Evolutionary conservation across 2,888 invertebrate genomes (phyloP).

Genomic region (Geophilus truncorum): DNA sequence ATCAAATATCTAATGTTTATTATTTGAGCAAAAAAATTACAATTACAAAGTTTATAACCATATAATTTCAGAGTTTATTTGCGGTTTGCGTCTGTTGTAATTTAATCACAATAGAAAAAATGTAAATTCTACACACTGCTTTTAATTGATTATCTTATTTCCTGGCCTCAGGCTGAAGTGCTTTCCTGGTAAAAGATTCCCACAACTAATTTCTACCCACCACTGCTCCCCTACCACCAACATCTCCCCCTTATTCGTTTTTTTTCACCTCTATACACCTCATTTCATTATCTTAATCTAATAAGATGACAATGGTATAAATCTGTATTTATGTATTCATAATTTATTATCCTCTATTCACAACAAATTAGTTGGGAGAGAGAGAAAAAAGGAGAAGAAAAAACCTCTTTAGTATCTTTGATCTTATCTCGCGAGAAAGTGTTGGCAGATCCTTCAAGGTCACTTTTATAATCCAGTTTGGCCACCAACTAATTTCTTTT

Average conservation of each 20-base stretch:
- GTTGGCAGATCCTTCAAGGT: conserved; percentile 10
- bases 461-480: conserved; percentile 25
- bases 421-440: conserved; percentile 7
- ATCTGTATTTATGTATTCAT: not conserved
- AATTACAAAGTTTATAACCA: no score
- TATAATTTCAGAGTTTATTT: no score
- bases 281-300: not conserved
- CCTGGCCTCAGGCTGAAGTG: not conserved
- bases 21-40: no score
- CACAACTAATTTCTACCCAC: not conserved
- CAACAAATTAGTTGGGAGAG: not conserved
- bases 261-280: not conserved
- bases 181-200: conserved; percentile 20
- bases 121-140: conserved; percentile 10
- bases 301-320: not conserved
- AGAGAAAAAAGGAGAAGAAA: not conserved
- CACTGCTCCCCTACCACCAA: no score
- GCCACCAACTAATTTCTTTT: conserved; percentile 6
- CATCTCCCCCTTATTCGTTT: not conserved
- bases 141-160: conserved; percentile 23
- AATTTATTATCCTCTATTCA: not conserved
- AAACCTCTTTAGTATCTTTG: not conserved
- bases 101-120: no score
- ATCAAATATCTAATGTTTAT: no score
- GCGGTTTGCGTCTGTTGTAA: no score